These are phyloP conservation scores for Trilocha varians DNA, from an alignment of 2,888 invertebrate genomes.

Conservation along the genomic window DNA sequence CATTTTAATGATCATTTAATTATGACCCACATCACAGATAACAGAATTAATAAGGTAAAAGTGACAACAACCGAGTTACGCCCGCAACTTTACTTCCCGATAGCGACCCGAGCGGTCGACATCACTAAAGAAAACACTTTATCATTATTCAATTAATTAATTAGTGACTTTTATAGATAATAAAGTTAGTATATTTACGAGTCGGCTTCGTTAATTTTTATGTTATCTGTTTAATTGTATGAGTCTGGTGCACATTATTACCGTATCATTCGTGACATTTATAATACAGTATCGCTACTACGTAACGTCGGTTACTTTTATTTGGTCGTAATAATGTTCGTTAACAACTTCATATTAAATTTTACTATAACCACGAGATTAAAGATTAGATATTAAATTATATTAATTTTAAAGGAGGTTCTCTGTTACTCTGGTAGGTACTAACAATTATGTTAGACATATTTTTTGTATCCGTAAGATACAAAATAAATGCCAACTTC, in stretches of 20 bases:
- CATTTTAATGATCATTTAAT: neutral
- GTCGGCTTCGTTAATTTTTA: constrained; percentile 62
- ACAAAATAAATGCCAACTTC: too few species aligned
- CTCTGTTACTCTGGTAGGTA: too few species aligned
- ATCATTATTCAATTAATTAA: constrained; percentile 71
- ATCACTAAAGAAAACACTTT: constrained; percentile 46
- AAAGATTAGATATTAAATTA: too few species aligned
- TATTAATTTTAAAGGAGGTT: too few species aligned
- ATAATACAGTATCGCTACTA: constrained; percentile 18
- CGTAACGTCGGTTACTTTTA: too few species aligned
- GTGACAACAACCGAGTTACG: constrained; percentile 45
- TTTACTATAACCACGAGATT: too few species aligned
- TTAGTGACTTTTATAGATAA: constrained; percentile 68
- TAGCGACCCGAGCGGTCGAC: constrained; percentile 26
- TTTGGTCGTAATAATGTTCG: too few species aligned
- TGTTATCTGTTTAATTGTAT: constrained; percentile 62
- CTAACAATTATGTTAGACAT: too few species aligned
- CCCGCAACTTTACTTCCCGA: constrained; percentile 35
- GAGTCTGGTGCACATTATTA: constrained; percentile 34
- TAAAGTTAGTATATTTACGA: constrained; percentile 65
- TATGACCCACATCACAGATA: constrained; percentile 32
- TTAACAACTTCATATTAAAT: too few species aligned
- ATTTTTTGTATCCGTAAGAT: too few species aligned
- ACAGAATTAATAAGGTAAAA: constrained; percentile 36
- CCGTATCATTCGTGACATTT: constrained; percentile 23